Evolutionary conservation across 2,113 vertebrate genomes (phyloP).

Genomic region (Stictonetta naevosa): DNA sequence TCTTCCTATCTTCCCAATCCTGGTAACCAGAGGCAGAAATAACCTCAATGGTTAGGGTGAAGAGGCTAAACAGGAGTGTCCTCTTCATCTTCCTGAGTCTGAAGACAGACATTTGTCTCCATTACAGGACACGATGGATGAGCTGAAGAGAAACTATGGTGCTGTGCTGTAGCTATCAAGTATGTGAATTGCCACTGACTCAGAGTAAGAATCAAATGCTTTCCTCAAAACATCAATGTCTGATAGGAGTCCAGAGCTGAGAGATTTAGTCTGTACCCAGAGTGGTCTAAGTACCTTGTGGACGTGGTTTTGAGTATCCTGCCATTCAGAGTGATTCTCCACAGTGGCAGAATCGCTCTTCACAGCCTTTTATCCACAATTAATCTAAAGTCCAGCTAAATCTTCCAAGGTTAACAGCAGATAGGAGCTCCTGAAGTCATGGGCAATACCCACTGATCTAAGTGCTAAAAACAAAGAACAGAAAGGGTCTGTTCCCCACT

Average conservation of each 20-base stretch:
- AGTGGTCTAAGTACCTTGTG: neutral
- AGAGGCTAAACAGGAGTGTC: neutral
- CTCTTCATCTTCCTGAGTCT: neutral
- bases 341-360: neutral
- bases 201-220: neutral
- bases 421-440: neutral
- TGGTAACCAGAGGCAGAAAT: neutral
- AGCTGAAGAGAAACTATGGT: neutral
- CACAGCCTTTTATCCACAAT: neutral
- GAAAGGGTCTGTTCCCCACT: accelerated
- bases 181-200: neutral
- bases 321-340: neutral
- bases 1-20: neutral
- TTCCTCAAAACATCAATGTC: neutral
- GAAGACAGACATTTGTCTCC: neutral
- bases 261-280: neutral
- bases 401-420: neutral
- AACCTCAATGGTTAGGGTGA: neutral
- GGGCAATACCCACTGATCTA: neutral
- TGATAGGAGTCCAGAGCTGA: neutral
- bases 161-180: neutral
- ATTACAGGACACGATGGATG: neutral
- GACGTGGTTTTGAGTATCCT: neutral
- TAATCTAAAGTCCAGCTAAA: neutral
- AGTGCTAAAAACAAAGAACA: neutral